Base-by-base conservation (phyloP, 2,113 vertebrate genomes). In the Amblyornis subalaris region DNA sequence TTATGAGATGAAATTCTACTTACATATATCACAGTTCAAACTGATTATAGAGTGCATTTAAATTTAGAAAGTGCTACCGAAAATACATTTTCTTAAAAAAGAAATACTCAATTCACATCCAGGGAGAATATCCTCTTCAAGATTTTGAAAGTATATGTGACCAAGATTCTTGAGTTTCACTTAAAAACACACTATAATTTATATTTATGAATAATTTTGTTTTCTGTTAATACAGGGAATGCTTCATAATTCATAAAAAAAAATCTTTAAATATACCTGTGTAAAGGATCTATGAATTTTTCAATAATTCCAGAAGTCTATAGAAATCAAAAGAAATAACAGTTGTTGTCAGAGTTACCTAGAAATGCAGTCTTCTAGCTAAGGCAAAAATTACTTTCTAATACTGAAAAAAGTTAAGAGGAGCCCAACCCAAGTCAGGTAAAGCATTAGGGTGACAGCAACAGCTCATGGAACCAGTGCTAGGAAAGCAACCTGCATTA, bases 251-350 rank as follows among this genome's bases (percentile, higher is more conserved):
- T 65, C 21, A 40, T 40, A 15, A 50, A 53, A 58, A 44, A 58
- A 47, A 22, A 7, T 45, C 55, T 75, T 66, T n/a, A 61, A n/a
- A 79, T 90, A 69, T 38, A 83, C 1, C 7, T 19, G 3, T 33
- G 20, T 31, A 55, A 81, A 26, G 10, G 3, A 44, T 28, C 54
- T 72, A 62, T 69, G 6, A 55, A 57, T 65, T 84, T 36, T 86
- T 66, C 25, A 36, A 7, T 57, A 35, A 89, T 96, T 97, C 38
- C 13, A 60, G 67, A 60, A 50, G 36, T 71, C 76, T 58, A 51
- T 9, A 81, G 86, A 96, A 96, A 45, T 89, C 25, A 78, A 71
- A 84, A 85, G 44, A 95, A 95, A 70, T 79, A 85, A 85, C 7
- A 81, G 12, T 18, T 35, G 33, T 90, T 74, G 64, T 82, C n/a